Conservation (phyloP, 1,140 invertebrate genomes). For the Olivierus martensii region DNA sequence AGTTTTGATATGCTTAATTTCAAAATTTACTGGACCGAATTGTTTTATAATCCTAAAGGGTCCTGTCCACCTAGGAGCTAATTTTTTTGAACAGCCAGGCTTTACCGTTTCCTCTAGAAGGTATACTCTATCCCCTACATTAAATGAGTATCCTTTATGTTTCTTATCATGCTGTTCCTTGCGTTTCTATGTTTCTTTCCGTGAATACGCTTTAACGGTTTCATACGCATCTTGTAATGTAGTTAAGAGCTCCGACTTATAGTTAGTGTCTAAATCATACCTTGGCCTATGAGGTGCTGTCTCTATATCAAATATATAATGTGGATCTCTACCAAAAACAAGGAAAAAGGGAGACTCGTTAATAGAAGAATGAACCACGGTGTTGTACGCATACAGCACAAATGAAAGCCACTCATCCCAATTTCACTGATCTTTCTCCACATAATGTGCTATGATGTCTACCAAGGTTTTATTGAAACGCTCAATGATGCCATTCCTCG, state of each 20-base stretch:
- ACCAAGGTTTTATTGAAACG: conserved; percentile 20
- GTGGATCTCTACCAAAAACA: conserved; percentile 20
- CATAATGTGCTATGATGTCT: conserved; percentile 22
- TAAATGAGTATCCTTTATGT: too few relatives aligned
- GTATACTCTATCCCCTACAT: too few relatives aligned
- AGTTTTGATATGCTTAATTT: too few relatives aligned
- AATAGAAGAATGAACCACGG: conserved; percentile 16
- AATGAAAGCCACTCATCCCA: conserved; percentile 25
- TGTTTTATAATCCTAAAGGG: too few relatives aligned
- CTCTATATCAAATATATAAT: background rate
- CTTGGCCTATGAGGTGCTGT: too few relatives aligned
- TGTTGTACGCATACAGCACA: conserved; percentile 7
- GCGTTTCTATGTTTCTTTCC: too few relatives aligned
- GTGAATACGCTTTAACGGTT: too few relatives aligned
- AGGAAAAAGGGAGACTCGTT: conserved; percentile 19
- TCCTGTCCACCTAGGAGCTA: too few relatives aligned
- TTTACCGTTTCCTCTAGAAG: too few relatives aligned
- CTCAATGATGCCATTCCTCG: conserved; percentile 20
- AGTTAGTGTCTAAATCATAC: background rate
- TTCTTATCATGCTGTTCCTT: too few relatives aligned
- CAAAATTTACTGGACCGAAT: too few relatives aligned
- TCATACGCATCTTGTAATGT: background rate
- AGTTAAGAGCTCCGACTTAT: background rate
- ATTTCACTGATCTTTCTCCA: conserved; percentile 18
- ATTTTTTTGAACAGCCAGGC: too few relatives aligned